Base-by-base conservation (phyloP, 2,888 invertebrate species). In the Caenorhabditis sp. region DNA sequence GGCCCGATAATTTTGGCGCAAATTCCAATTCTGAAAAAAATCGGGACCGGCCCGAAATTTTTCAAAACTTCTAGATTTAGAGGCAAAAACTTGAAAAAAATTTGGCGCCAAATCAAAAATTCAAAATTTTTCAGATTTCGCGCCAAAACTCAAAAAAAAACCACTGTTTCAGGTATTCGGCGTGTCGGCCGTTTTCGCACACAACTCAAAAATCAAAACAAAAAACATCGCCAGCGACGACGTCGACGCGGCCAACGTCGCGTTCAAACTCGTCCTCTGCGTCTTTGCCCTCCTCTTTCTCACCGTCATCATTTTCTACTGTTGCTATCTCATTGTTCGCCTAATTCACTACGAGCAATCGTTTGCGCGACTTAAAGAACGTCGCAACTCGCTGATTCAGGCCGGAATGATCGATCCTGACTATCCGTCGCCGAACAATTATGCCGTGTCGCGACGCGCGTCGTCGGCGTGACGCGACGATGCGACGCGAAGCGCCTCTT, bases 221-320 rank as follows among this genome's bases (percentile, higher is more conserved):
- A 6, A 17, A 43, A 17, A 17, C 43, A 12, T n/a, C n/a, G n/a
- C n/a, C n/a, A n/a, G n/a, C n/a, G n/a, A n/a, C n/a, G n/a, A n/a
- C n/a, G 43, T 14, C 19, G 65, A 77, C 58, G 75, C 78, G 19
- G 65, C 82, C 21, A 71, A 77, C 21, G 74, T 83, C 31, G 78
- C 78, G 17, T 60, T 83, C 21, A 65, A 79, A 24, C 61, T 83
- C 10, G 79, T 85, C n/a, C 72, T 81, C n/a, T 77, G 84, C 58
- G 79, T 85, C 14, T 81, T 85, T 62, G 60, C 78, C 36, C 83
- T 84, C 83, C 69, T 85, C 14, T 81, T 83, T 58, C 57, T 85
- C 17, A 78, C 81, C 26, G 74, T 82, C 2, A 77, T 79, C 59
- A 74, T 84, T 19, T 78, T 84, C 64, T 85, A 85, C 60, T 77